These are phyloP conservation scores for Cercopithecus mona DNA, from an alignment of 2,113 vertebrate species.

Conservation along the genomic window DNA sequence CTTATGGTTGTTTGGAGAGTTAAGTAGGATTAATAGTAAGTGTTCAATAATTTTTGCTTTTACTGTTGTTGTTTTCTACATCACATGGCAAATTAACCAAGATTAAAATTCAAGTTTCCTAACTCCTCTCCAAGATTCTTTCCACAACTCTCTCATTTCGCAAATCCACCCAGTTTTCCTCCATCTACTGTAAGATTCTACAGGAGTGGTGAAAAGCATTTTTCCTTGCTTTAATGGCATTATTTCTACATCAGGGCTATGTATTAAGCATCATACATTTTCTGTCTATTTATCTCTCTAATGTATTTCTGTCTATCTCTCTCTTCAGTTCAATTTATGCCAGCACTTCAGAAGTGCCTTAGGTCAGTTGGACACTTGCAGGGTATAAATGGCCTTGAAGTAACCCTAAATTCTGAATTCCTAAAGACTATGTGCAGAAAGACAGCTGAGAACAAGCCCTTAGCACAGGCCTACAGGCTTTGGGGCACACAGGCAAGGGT, in stretches of 20 bases:
- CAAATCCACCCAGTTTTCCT: not conserved
- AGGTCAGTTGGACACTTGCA: not conserved
- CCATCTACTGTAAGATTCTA: not conserved
- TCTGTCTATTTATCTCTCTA: not conserved
- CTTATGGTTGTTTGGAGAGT: not conserved
- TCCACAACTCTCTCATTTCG: not conserved
- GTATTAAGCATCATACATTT: not conserved
- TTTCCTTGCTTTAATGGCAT: not conserved
- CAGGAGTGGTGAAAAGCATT: not conserved
- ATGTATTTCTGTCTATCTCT: not conserved
- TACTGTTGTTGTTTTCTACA: not conserved
- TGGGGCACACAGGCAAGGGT: not conserved
- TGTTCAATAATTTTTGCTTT: not conserved
- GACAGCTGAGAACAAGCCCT: not conserved
- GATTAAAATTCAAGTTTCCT: not conserved
- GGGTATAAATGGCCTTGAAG: rapidly evolving
- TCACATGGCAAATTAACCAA: not conserved
- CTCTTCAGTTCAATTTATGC: not conserved
- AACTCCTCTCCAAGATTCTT: not conserved
- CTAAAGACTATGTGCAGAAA: not conserved
- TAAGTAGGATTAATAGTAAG: not conserved
- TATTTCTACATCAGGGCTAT: not conserved
- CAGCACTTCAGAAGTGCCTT: not conserved
- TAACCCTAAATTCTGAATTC: not conserved
- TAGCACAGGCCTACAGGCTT: not conserved